Base-by-base conservation (phyloP, 2,113 vertebrate species). In the Paedocypris sp. region DNA sequence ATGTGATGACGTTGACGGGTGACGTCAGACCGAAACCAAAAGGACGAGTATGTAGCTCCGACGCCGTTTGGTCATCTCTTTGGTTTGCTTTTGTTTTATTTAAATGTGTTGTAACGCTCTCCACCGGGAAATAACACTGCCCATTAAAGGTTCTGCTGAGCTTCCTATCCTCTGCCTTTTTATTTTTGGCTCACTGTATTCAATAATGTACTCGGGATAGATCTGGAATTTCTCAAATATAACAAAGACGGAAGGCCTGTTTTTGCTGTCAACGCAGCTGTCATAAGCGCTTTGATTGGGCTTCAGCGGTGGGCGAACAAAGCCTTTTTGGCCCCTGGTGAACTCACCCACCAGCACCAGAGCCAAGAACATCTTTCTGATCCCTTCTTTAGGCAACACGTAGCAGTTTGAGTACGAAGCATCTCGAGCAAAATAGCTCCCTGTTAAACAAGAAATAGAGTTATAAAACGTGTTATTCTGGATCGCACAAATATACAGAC, bases 221-320 rank as follows among this genome's bases (percentile, higher is more conserved):
- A 89, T 76, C 73, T 87, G 81, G n/a, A 77, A 71, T 39, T 88
- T 88, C 50, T 85, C 87, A 75, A 88, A 90, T 58, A 86, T 50
- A 0, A 88, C 79, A 60, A 83, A 87, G 51, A 87, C 77, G 36
- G 79, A 70, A n/a, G 80, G 79, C 42, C 75, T 13, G 2, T 0
- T 41, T 50, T 12, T 5, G 0, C 11, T 6, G 53, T 84, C 62
- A 20, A 85, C 82, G 4, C 75, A 87, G 45, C 77, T 87, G 36
- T 86, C 80, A 2, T 81, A 88, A 36, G 77, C 53, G 6, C 45
- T 42, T 4, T 6, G 75, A 48, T 36, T 57, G 6, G 29, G 42
- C 68, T 79, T 84, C 1, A 12, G 0, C 2, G 80, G 77, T 13
- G 77, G 72, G 1, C 59, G 39, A 11, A 70, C 53, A 5, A 41